phyloP scores from a whole-genome alignment of 2,113 vertebrate species.

The Eptesicus fuscus region DNA sequence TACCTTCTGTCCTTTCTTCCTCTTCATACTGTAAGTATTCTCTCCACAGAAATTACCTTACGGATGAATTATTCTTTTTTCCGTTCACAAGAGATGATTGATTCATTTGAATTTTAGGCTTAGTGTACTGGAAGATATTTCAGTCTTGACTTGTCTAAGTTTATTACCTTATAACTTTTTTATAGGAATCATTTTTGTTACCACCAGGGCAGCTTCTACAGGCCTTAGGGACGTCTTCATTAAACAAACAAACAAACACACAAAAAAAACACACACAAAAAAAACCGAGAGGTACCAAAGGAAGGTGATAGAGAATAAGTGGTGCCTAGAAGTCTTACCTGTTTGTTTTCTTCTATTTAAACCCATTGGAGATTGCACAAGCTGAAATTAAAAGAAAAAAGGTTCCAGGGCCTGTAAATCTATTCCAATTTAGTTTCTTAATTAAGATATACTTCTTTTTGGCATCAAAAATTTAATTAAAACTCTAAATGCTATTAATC shows the following conservation, averaged over 20 bases:
- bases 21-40: constrained; percentile 53
- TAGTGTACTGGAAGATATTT: constrained; percentile 32
- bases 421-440: constrained; percentile 67
- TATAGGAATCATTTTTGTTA: neutral
- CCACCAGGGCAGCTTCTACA: neutral
- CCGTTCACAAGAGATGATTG: neutral
- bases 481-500: constrained; percentile 79
- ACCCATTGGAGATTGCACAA: neutral
- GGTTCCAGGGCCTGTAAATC: constrained; percentile 62
- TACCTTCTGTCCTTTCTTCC: neutral
- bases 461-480: constrained; percentile 80
- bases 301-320: neutral
- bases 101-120: constrained; percentile 21
- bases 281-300: neutral
- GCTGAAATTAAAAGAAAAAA: neutral
- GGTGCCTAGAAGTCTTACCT: constrained; percentile 1
- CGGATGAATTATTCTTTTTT: constrained; percentile 21
- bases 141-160: neutral
- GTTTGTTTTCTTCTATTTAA: constrained; percentile 35
- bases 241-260: neutral
- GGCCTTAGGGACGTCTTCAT: neutral
- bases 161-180: constrained; percentile 59
- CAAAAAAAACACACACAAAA: too few relatives aligned
- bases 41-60: constrained; percentile 29
- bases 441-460: constrained; percentile 76